Evolutionary conservation across 2,113 vertebrate genomes (phyloP).

Genomic region (Otus sunia): DNA sequence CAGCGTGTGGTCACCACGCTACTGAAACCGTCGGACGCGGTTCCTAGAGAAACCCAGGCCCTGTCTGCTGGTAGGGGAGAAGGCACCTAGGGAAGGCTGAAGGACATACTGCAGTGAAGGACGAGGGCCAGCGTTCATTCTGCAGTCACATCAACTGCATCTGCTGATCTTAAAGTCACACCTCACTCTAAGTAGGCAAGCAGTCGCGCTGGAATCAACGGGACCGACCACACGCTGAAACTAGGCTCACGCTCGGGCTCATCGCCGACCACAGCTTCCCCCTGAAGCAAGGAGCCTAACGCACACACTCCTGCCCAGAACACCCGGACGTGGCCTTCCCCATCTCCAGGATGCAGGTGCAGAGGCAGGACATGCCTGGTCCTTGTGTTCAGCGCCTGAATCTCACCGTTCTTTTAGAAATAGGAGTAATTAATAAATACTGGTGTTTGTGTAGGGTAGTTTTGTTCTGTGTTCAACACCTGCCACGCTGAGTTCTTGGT

Average conservation of each 20-base stretch:
- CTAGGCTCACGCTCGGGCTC: not conserved
- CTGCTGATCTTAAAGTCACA: no score
- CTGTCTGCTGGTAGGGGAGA: not conserved
- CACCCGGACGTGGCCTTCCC: fast-evolving
- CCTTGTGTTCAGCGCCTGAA: not conserved
- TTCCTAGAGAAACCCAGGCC: not conserved
- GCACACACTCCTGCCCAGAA: not conserved
- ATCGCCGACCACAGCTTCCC: not conserved
- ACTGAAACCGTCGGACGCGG: not conserved
- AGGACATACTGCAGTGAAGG: not conserved
- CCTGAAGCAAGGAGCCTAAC: not conserved
- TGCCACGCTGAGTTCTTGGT: not conserved
- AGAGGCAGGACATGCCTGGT: not conserved
- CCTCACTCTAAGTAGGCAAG: not conserved
- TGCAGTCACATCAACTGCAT: not conserved
- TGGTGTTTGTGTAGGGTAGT: not conserved
- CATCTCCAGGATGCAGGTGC: fast-evolving
- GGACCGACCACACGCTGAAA: not conserved
- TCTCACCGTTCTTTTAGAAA: not conserved
- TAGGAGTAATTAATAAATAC: not conserved
- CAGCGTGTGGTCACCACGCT: fast-evolving
- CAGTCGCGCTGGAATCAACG: not conserved
- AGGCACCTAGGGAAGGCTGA: not conserved
- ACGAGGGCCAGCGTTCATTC: not conserved
- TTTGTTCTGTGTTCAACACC: not conserved